phyloP scores from a whole-genome alignment of 2,888 invertebrate genomes.

The Neoscelio sp. region DNA sequence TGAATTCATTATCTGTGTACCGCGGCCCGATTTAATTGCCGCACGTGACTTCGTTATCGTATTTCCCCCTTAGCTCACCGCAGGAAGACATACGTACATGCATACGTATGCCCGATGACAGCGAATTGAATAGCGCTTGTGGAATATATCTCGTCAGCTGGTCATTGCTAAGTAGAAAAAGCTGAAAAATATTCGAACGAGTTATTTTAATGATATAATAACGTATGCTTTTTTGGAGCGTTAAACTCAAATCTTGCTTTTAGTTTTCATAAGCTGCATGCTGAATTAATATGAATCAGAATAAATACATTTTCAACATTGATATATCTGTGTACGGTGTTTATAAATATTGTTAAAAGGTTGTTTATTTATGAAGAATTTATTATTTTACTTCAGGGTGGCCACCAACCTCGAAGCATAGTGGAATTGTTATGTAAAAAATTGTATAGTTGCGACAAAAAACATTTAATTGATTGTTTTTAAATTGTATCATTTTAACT shows the following conservation, averaged over 20 bases:
- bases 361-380: too few relatives aligned
- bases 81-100: constrained; percentile 49
- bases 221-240: constrained; percentile 31
- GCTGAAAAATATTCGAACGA: constrained; percentile 43
- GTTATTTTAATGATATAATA: constrained; percentile 61
- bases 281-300: too few relatives aligned
- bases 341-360: too few relatives aligned
- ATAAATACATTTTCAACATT: too few relatives aligned
- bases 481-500: too few relatives aligned
- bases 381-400: too few relatives aligned
- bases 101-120: constrained; percentile 57
- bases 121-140: constrained; percentile 46
- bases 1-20: constrained; percentile 78
- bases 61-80: constrained; percentile 13
- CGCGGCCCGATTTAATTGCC: constrained; percentile 79
- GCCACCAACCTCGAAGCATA: too few relatives aligned
- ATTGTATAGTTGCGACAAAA: too few relatives aligned
- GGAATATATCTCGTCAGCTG: constrained; percentile 52
- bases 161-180: constrained; percentile 45
- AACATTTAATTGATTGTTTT: too few relatives aligned
- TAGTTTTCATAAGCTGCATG: too few relatives aligned
- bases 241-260: background rate
- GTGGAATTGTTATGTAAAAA: too few relatives aligned
- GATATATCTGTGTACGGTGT: too few relatives aligned
- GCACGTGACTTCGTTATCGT: constrained; percentile 72